These are phyloP conservation scores for Punctoribates punctum DNA, from an alignment of 2,888 invertebrate genomes.

Conservation along the genomic window DNA sequence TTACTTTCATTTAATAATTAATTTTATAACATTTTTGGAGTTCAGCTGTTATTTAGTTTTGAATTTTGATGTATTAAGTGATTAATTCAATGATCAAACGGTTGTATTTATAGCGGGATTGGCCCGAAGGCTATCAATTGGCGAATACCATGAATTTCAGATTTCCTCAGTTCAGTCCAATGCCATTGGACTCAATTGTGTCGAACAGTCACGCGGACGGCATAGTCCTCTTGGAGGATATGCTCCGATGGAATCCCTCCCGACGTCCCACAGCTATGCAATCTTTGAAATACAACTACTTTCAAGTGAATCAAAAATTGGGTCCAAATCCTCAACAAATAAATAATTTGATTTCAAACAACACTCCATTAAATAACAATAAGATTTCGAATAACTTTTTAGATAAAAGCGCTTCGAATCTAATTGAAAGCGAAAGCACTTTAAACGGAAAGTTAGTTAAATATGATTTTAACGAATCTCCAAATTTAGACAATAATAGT, in stretches of 20 bases:
- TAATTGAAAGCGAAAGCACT: conserved; percentile 23
- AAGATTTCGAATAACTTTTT: background rate
- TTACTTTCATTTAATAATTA: too few relatives aligned
- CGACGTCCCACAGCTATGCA: conserved; percentile 77
- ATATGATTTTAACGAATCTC: background rate
- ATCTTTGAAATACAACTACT: conserved; percentile 41
- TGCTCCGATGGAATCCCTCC: conserved; percentile 86
- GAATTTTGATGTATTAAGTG: too few relatives aligned
- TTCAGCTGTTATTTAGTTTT: too few relatives aligned
- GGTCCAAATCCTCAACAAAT: conserved; percentile 47
- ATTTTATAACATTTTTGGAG: too few relatives aligned
- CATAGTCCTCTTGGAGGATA: conserved; percentile 74
- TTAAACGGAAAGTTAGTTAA: conserved; percentile 1
- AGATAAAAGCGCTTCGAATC: conserved; percentile 50
- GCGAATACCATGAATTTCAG: conserved; percentile 92
- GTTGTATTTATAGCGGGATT: conserved; percentile 68
- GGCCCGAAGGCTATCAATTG: conserved; percentile 91
- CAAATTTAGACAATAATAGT: conserved; percentile 39
- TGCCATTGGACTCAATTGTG: conserved; percentile 73
- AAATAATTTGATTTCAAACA: background rate
- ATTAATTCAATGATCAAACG: background rate
- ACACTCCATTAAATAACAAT: background rate
- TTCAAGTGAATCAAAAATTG: conserved; percentile 37
- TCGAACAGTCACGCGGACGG: conserved; percentile 78
- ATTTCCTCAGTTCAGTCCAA: conserved; percentile 82